Evolutionary conservation across 2,888 invertebrate genomes (phyloP).

Genomic region (Archips crataeganus): DNA sequence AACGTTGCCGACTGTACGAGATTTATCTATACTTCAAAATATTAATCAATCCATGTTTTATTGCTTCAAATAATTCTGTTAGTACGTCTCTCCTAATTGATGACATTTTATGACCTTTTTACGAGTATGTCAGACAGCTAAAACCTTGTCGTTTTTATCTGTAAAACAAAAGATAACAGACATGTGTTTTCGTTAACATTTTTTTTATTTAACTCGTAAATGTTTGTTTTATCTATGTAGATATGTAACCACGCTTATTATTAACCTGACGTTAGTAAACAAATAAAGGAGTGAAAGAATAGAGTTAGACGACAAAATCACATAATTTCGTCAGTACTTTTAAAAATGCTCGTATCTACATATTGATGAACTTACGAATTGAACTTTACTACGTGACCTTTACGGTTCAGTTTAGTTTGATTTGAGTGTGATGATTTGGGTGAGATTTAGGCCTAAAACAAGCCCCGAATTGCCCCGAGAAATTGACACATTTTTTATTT

Average conservation of each 20-base stretch:
- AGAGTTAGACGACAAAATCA: too few relatives aligned
- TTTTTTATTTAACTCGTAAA: constrained; percentile 28
- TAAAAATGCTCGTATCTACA: too few relatives aligned
- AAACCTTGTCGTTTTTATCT: constrained; percentile 12
- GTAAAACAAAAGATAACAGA: constrained; percentile 33
- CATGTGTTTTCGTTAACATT: constrained; percentile 23
- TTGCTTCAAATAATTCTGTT: constrained; percentile 57
- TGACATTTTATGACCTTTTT: constrained; percentile 26
- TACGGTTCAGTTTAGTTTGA: too few relatives aligned
- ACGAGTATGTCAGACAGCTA: constrained; percentile 13
- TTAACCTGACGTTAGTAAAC: too few relatives aligned
- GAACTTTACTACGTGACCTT: too few relatives aligned
- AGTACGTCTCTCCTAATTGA: constrained; percentile 57
- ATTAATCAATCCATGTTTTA: constrained; percentile 62
- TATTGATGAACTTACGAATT: too few relatives aligned
- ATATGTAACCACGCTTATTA: not conserved
- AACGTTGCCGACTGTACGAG: constrained; percentile 38
- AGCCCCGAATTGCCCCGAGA: too few relatives aligned
- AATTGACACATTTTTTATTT: too few relatives aligned
- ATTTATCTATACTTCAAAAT: constrained; percentile 56
- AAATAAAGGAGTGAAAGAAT: too few relatives aligned
- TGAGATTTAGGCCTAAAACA: too few relatives aligned
- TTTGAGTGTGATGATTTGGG: too few relatives aligned
- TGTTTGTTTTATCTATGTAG: constrained; percentile 7
- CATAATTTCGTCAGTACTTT: too few relatives aligned